A percentile compares a stretch with the other conserved stretches of the same genome.
These are phyloP conservation scores for Actinemys pallida DNA, from an alignment of 2,113 vertebrate genomes.

Conservation along the genomic window DNA sequence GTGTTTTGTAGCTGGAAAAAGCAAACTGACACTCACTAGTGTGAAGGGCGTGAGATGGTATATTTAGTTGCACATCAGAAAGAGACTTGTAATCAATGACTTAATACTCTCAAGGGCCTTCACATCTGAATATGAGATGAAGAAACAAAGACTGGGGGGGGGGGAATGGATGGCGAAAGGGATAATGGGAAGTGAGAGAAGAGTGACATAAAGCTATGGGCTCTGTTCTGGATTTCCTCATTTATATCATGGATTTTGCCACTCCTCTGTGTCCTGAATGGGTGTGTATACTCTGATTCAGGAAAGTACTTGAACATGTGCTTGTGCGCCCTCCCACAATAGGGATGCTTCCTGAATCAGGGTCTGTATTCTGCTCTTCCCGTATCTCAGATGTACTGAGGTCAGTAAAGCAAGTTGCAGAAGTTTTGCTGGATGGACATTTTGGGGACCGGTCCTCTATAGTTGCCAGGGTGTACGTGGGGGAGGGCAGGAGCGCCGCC, in stretches of 20 bases:
- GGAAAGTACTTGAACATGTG: neutral
- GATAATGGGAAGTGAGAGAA: neutral
- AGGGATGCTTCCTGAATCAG: neutral
- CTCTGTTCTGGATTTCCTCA: neutral
- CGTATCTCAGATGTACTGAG: neutral
- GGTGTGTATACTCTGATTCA: neutral
- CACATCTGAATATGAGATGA: constrained; percentile 8
- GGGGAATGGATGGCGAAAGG: neutral
- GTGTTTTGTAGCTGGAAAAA: neutral
- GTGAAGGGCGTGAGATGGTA: neutral
- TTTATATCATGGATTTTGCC: neutral
- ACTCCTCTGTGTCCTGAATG: neutral
- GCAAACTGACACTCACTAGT: constrained; percentile 23
- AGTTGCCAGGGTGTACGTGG: neutral
- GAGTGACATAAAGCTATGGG: neutral
- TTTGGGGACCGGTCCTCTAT: neutral
- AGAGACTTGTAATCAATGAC: constrained; percentile 38
- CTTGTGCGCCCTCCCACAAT: neutral
- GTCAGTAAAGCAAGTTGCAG: neutral
- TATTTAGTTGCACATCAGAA: neutral
- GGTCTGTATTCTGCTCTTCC: neutral
- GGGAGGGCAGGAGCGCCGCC: neutral
- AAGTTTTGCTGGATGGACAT: neutral
- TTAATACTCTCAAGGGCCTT: constrained; percentile 6
- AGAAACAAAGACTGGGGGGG: neutral